Percentiles rank a stretch among this genome's conserved stretches.
phyloP scores from a whole-genome alignment of 92 coral and sea anemone species.

The Parazoanthus atlanticus region DNA sequence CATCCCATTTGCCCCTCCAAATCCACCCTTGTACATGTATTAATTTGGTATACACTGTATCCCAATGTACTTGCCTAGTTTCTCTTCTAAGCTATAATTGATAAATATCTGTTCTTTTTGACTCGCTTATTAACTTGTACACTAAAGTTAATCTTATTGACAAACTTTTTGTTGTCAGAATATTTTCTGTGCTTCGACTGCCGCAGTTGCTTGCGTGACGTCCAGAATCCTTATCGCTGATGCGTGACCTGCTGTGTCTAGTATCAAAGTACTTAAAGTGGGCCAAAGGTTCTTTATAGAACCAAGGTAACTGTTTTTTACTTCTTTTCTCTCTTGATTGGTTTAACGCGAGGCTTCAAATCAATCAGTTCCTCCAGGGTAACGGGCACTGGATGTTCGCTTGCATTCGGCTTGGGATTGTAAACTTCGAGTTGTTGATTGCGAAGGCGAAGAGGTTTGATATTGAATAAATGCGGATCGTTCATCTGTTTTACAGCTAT shows the following conservation, averaged over 20 bases:
- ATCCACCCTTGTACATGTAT: neutral
- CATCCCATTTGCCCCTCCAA: too few relatives aligned
- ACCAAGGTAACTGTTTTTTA: neutral
- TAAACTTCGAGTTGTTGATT: constrained; percentile 68
- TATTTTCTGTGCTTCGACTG: neutral
- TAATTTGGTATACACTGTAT: too few relatives aligned
- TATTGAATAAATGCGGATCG: constrained; percentile 76
- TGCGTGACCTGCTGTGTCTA: neutral
- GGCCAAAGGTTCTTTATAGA: neutral
- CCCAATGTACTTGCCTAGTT: neutral
- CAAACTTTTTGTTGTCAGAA: neutral
- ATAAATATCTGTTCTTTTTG: too few relatives aligned
- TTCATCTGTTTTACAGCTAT: constrained; percentile 74
- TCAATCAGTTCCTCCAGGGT: constrained; percentile 78
- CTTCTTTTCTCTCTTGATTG: constrained; percentile 59
- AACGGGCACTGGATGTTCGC: constrained; percentile 75
- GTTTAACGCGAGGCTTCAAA: constrained; percentile 66
- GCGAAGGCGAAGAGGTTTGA: constrained; percentile 72
- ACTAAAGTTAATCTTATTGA: neutral
- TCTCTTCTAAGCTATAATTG: neutral
- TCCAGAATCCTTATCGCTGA: neutral
- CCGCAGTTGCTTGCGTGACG: neutral
- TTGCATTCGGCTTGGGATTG: constrained; percentile 71
- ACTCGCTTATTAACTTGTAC: too few relatives aligned
- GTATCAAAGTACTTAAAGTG: neutral